Evolutionary conservation across 1,140 invertebrate species (phyloP).

Genomic region (Ptiloglossa arizonensis): DNA sequence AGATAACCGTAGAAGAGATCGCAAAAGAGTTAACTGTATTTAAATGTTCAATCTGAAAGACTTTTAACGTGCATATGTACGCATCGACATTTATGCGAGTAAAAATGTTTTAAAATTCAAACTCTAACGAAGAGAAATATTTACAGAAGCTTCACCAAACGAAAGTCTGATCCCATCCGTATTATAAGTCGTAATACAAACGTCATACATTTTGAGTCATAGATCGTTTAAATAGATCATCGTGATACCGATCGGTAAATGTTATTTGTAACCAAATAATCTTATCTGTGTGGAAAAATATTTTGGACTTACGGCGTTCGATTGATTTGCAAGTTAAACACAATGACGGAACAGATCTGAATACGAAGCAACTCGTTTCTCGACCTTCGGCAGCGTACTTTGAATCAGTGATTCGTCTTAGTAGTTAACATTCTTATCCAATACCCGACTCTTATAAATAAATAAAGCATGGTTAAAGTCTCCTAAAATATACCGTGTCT

Average conservation of each 20-base stretch:
- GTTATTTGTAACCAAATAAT: no score
- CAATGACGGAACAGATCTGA: not conserved
- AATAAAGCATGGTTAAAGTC: slow-evolving; percentile 8
- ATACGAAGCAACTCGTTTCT: not conserved
- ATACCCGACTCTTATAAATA: slow-evolving; percentile 10
- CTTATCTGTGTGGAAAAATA: not conserved
- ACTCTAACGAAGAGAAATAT: not conserved
- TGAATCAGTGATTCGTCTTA: not conserved
- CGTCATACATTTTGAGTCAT: not conserved
- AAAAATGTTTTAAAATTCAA: no score
- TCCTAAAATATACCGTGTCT: not conserved
- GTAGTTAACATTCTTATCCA: not conserved
- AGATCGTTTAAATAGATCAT: not conserved
- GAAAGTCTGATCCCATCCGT: not conserved
- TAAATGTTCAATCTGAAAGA: no score
- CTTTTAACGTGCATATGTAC: no score
- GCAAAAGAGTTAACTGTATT: no score
- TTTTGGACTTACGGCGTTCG: not conserved
- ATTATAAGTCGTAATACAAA: not conserved
- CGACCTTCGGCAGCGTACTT: slow-evolving; percentile 13
- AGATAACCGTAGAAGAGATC: no score
- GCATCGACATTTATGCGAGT: no score
- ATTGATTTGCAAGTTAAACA: not conserved
- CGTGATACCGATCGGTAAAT: no score
- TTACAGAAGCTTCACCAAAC: not conserved